phyloP scores from a whole-genome alignment of 2,888 invertebrate genomes.

The Coecobrya sp. region DNA sequence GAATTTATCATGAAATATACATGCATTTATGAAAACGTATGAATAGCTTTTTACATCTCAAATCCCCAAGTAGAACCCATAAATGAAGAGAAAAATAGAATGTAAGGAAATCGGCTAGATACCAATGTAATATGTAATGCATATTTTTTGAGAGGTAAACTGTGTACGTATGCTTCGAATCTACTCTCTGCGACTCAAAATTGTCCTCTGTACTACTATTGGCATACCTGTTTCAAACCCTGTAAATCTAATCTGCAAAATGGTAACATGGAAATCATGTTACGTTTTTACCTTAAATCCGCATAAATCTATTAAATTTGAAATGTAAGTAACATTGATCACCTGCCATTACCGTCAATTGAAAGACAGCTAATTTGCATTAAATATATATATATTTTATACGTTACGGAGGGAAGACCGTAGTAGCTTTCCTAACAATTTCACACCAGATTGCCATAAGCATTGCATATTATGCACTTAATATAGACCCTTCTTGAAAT shows the following conservation, averaged over 20 bases:
- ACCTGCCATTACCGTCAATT: background rate
- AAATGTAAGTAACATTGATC: conserved; percentile 9
- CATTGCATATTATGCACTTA: background rate
- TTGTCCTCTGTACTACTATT: too few species aligned
- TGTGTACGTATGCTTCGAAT: too few species aligned
- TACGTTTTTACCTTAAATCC: conserved; percentile 42
- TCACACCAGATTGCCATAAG: background rate
- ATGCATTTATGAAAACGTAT: background rate
- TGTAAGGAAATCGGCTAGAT: background rate
- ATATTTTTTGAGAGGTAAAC: background rate
- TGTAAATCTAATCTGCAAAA: background rate
- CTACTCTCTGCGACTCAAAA: too few species aligned
- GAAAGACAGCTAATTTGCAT: background rate
- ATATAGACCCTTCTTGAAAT: too few species aligned
- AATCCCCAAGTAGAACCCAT: background rate
- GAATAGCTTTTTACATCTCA: conserved; percentile 5
- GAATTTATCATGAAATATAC: background rate
- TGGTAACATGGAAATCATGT: background rate
- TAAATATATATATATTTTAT: background rate
- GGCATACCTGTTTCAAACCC: background rate
- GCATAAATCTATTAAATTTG: conserved; percentile 23
- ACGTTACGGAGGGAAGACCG: too few species aligned
- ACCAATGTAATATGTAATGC: background rate
- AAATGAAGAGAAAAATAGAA: background rate
- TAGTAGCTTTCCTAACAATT: too few species aligned